Percentiles rank a stretch among this genome's conserved stretches.
These are phyloP conservation scores for Lampris megalopsis DNA, from an alignment of 2,113 vertebrate species.

Conservation along the genomic window DNA sequence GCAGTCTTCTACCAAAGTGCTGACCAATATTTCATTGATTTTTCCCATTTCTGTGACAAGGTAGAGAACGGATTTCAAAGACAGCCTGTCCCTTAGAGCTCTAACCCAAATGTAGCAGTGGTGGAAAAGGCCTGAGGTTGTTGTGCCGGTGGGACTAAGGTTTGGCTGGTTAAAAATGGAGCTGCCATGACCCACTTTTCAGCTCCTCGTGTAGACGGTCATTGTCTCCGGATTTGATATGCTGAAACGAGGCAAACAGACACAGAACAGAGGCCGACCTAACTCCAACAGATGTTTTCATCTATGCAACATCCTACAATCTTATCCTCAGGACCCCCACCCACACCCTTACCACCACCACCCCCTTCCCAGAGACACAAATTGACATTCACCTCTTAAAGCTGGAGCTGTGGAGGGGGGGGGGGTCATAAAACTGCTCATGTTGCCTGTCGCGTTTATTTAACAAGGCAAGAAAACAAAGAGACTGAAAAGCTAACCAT, in stretches of 20 bases:
- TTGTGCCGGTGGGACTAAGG: constrained; percentile 36
- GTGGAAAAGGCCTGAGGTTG: constrained; percentile 52
- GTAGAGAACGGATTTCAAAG: constrained; percentile 67
- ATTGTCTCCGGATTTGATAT: constrained; percentile 35
- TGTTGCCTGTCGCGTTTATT: constrained; percentile 49
- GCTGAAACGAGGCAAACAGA: constrained; percentile 41
- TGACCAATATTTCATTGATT: constrained; percentile 58
- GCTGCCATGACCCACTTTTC: constrained; percentile 72
- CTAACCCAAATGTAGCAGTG: constrained; percentile 52
- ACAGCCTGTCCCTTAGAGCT: constrained; percentile 37
- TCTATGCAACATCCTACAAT: constrained; percentile 19
- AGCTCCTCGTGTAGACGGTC: constrained; percentile 23
- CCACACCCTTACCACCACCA: background rate
- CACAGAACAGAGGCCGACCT: constrained; percentile 26
- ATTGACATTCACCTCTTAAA: constrained; percentile 28
- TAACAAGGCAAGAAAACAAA: constrained; percentile 45
- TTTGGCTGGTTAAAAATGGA: constrained; percentile 29
- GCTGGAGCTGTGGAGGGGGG: background rate
- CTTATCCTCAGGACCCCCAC: background rate
- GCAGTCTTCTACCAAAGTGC: constrained; percentile 40
- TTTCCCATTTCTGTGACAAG: constrained; percentile 53
- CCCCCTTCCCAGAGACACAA: constrained; percentile 9
- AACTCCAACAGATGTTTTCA: constrained; percentile 44
- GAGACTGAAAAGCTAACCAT: constrained; percentile 56
- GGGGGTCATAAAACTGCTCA: constrained; percentile 50